Evolutionary conservation across 2,888 invertebrate species (phyloP).

Genomic region (Azorinus chamasolen): DNA sequence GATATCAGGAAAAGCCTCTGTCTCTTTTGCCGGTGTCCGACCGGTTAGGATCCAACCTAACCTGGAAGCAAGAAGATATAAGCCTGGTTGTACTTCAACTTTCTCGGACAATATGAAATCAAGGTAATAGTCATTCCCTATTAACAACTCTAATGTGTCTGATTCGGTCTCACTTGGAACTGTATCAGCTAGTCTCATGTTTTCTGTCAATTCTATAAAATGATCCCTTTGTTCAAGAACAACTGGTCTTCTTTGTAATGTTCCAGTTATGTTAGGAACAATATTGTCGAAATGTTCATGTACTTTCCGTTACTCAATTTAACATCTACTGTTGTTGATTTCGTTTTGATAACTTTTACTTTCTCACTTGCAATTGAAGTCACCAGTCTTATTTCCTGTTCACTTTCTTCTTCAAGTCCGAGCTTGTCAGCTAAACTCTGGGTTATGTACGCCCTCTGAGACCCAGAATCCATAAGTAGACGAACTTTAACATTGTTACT

Average conservation of each 20-base stretch:
- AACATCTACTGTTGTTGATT: slow-evolving; percentile 11
- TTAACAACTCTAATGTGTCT: slow-evolving; percentile 14
- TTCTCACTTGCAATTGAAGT: slow-evolving; percentile 35
- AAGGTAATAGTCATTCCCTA: slow-evolving; percentile 37
- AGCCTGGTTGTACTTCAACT: slow-evolving; percentile 21
- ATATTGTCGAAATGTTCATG: slow-evolving; percentile 23
- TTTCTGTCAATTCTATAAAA: slow-evolving; percentile 9
- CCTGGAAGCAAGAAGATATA: slow-evolving; percentile 14
- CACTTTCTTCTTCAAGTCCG: slow-evolving; percentile 3
- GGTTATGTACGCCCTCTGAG: slow-evolving; percentile 35
- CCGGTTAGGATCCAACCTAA: slow-evolving; percentile 24
- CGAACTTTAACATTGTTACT: neutral
- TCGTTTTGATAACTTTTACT: slow-evolving; percentile 22
- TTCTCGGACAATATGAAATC: slow-evolving; percentile 23
- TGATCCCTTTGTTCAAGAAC: neutral
- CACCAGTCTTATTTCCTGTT: slow-evolving; percentile 26
- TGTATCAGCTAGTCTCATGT: slow-evolving; percentile 21
- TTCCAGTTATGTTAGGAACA: slow-evolving; percentile 29
- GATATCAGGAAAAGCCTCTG: neutral
- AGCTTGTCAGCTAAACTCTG: slow-evolving; percentile 21
- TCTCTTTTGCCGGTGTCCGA: neutral
- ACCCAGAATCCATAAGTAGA: slow-evolving; percentile 28
- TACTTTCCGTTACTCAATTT: slow-evolving; percentile 19
- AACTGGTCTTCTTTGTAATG: slow-evolving; percentile 20
- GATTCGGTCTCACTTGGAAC: slow-evolving; percentile 12